Evolutionary conservation across 2,797 vertebrate genomes (phyloP), one percentile per base, ranked within the genome.

Genomic region (Pseudomugil tenellus): DNA sequence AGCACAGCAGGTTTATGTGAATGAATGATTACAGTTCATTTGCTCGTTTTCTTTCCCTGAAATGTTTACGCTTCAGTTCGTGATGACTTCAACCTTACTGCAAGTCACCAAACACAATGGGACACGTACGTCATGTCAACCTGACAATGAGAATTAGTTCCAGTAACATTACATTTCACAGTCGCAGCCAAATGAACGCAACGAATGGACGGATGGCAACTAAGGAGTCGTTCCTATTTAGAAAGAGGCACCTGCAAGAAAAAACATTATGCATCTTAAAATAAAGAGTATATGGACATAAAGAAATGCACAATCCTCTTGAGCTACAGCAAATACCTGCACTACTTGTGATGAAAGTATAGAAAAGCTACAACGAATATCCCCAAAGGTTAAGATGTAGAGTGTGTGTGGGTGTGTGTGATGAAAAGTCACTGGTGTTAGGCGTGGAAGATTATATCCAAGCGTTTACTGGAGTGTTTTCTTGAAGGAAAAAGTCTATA

Each of bases 211-310:
- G 72, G 89, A 84, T 57, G 69, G 68, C 57, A 52, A 67, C 63
- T 61, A 70, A 77, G 41, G 62, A 79, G 64, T 67, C 49, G 67
- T 74, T 77, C 69, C 58, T 41, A 21, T 73, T 92, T 87, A 93
- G 90, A 92, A 94, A 93, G 92, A 93, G 93, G 95, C 93, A 95
- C 92, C 94, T 92, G 93, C 93, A 91, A 92, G 92, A 13, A 55
- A 60, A 32, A 63, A 60, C 61, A 67, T 77, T 75, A 78, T 58
- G 79, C 84, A 87, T 76, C 78, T 82, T 79, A 39, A 79, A 79
- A 81, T 64, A 32, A 16, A 48, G 61, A 84, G 64, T 74, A 77
- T 71, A 82, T 79, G 67, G 48, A 72, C 63, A 79, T 67, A 54
- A 51, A 65, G 55, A 75, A 80, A 80, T 39, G 60, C 71, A 76